These are phyloP conservation scores for Anthophora plumipes DNA, from an alignment of 2,888 invertebrate species.

Conservation along the genomic window DNA sequence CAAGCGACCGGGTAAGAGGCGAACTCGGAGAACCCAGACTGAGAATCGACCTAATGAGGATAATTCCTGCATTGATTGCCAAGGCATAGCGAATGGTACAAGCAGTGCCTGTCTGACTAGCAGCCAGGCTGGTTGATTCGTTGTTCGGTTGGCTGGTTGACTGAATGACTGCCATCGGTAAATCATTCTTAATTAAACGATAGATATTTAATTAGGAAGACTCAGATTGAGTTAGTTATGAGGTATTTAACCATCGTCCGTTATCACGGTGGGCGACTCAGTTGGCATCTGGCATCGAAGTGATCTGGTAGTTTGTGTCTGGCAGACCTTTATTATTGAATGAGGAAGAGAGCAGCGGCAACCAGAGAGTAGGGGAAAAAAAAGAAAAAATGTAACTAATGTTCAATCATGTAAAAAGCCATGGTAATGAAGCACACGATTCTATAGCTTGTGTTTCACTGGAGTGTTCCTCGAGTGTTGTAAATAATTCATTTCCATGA, in stretches of 20 bases:
- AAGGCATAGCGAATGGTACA: slow-evolving; percentile 75
- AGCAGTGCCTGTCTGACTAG: slow-evolving; percentile 66
- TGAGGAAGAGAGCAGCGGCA: slow-evolving; percentile 27
- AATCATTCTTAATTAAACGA: slow-evolving; percentile 84
- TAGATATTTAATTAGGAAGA: slow-evolving; percentile 83
- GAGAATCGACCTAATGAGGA: slow-evolving; percentile 83
- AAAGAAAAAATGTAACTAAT: slow-evolving; percentile 10
- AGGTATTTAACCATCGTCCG: slow-evolving; percentile 73
- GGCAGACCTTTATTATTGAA: slow-evolving; percentile 60
- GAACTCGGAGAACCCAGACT: slow-evolving; percentile 66
- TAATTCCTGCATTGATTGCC: slow-evolving; percentile 84
- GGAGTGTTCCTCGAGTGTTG: slow-evolving; percentile 4
- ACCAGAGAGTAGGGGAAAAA: slow-evolving; percentile 27
- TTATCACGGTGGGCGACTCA: slow-evolving; percentile 81
- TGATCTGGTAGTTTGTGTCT: slow-evolving; percentile 67
- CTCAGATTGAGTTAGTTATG: slow-evolving; percentile 80
- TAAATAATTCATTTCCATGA: background rate
- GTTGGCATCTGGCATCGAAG: slow-evolving; percentile 78
- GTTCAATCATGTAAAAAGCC: slow-evolving; percentile 28
- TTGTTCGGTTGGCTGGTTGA: slow-evolving; percentile 25
- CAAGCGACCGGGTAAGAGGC: slow-evolving; percentile 52
- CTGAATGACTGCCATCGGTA: slow-evolving; percentile 73
- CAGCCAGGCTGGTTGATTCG: slow-evolving; percentile 44
- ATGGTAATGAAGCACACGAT: slow-evolving; percentile 10
- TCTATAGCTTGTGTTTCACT: background rate